Conservation (phyloP, 2,797 vertebrate species). For the Melanotaenia maccullochi region DNA sequence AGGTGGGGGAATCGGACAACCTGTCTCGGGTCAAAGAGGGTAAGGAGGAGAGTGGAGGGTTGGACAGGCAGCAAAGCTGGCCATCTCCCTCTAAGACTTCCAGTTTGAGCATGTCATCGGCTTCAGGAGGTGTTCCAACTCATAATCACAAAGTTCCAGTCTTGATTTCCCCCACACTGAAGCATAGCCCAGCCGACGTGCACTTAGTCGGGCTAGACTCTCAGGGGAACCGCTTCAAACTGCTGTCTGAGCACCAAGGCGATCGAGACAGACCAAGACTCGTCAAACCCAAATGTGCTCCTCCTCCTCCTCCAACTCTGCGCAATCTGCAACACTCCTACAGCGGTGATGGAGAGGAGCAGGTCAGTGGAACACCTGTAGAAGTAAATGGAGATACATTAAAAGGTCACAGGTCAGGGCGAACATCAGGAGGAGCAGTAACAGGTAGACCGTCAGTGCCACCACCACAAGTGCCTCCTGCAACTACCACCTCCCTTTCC, state of each 20-base stretch:
- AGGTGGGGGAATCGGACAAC: constrained; percentile 74
- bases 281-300: constrained; percentile 97
- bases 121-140: constrained; percentile 76
- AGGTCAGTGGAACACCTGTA: constrained; percentile 58
- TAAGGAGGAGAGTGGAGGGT: constrained; percentile 64
- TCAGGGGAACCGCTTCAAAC: constrained; percentile 99
- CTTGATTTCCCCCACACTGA: constrained; percentile 95
- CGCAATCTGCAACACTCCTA: constrained; percentile 88
- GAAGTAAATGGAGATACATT: constrained; percentile 86
- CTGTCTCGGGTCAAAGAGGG: constrained; percentile 84
- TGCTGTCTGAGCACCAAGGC: constrained; percentile 94
- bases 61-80: constrained; percentile 85
- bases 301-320: constrained; percentile 93
- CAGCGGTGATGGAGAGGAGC: constrained; percentile 83
- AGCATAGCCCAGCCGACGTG: constrained; percentile 92
- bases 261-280: constrained; percentile 93
- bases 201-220: constrained; percentile 97
- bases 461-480: constrained; percentile 88
- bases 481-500: constrained; percentile 74
- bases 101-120: constrained; percentile 61
- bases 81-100: constrained; percentile 89
- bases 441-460: constrained; percentile 86
- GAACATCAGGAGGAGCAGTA: constrained; percentile 84
- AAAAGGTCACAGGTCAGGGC: constrained; percentile 85
- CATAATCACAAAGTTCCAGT: constrained; percentile 99